A percentile compares a stretch with the other conserved stretches of the same genome.
phyloP scores from a whole-genome alignment of 2,797 vertebrate species.

The Rhynchotus rufescens region DNA sequence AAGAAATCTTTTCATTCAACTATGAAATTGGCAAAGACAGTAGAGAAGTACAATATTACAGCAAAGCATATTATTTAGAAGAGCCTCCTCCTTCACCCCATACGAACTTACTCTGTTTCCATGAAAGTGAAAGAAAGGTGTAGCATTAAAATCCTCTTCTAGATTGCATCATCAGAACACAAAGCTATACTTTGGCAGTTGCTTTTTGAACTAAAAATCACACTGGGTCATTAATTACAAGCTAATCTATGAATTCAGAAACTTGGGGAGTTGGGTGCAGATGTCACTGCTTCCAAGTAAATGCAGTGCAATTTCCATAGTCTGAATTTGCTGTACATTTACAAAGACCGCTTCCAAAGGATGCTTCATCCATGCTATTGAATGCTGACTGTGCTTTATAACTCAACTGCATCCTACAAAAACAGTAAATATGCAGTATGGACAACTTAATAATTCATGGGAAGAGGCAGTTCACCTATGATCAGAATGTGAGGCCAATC shows the following conservation, averaged over 20 bases:
- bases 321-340: neutral
- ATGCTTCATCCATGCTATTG: neutral
- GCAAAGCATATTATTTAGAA: neutral
- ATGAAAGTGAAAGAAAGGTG: neutral
- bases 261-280: neutral
- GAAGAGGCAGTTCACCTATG: neutral
- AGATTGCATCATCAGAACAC: neutral
- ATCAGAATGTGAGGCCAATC: neutral
- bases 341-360: neutral
- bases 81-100: neutral
- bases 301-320: neutral
- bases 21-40: neutral
- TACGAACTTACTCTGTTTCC: neutral
- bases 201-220: neutral
- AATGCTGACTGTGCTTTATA: conserved; percentile 26
- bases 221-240: neutral
- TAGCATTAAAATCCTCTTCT: neutral
- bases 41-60: neutral
- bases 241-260: neutral
- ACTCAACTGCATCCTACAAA: neutral
- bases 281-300: neutral
- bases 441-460: neutral
- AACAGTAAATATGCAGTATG: neutral
- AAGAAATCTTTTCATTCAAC: neutral
- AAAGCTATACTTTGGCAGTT: neutral